Percentiles rank a stretch among this genome's conserved stretches.
Evolutionary conservation across 2,113 vertebrate genomes (phyloP).

Genomic region (Malurus melanocephalus): DNA sequence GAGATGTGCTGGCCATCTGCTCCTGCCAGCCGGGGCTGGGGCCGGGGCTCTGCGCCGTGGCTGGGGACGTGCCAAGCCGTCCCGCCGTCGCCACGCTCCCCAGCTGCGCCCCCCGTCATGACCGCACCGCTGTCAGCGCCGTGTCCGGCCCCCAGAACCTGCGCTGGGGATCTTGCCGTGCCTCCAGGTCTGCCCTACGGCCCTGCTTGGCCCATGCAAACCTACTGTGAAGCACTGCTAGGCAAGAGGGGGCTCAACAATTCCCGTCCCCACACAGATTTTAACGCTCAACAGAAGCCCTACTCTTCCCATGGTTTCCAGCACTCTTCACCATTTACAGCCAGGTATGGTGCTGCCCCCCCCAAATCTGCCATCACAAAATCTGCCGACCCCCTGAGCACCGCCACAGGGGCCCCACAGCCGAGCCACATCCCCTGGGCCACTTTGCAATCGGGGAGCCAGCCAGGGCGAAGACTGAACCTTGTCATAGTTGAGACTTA

Average conservation of each 20-base stretch:
- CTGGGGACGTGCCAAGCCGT: conserved; percentile 50
- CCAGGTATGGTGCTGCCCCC: background rate
- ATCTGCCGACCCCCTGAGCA: background rate
- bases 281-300: background rate
- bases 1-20: conserved; percentile 63
- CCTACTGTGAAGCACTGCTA: background rate
- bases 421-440: accelerated
- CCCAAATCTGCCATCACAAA: background rate
- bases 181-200: background rate
- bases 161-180: accelerated
- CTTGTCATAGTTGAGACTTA: conserved; percentile 52
- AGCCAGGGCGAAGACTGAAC: conserved; percentile 13
- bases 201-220: background rate
- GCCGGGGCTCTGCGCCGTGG: conserved; percentile 41
- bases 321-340: background rate
- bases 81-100: conserved; percentile 35
- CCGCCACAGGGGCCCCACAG: background rate
- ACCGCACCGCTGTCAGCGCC: background rate
- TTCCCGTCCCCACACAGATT: background rate
- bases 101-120: conserved; percentile 42
- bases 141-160: background rate
- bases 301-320: background rate
- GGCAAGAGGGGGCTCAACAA: accelerated
- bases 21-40: conserved; percentile 62
- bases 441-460: background rate